phyloP scores from a whole-genome alignment of 1,140 invertebrate species.

The Neuroterus valhalla region DNA sequence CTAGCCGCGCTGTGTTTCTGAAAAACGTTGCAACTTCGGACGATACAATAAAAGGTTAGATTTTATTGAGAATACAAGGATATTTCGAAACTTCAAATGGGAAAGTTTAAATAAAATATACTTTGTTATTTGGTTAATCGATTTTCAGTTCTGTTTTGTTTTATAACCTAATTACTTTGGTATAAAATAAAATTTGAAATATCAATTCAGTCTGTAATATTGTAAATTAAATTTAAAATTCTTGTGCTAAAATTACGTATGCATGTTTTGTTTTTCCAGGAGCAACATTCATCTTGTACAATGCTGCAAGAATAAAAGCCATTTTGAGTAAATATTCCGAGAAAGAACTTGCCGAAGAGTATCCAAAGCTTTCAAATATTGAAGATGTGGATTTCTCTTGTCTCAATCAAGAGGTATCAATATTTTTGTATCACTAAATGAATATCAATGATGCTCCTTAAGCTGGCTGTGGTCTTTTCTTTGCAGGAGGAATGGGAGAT shows the following conservation, averaged over 20 bases:
- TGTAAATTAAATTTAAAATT: conserved; percentile 11
- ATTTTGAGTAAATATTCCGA: conserved; percentile 78
- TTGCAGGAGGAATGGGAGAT: conserved; percentile 84
- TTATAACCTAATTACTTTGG: no score
- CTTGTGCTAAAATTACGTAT: conserved; percentile 27
- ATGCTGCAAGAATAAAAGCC: conserved; percentile 80
- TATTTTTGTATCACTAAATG: conserved; percentile 28
- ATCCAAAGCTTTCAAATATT: conserved; percentile 76
- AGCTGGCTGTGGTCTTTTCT: conserved; percentile 29
- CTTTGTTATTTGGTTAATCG: no score
- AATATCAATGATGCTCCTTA: neutral
- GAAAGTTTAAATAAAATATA: no score
- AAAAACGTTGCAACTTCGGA: conserved; percentile 57
- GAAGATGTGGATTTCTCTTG: conserved; percentile 77
- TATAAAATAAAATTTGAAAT: neutral
- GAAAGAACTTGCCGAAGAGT: conserved; percentile 72
- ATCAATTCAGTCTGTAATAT: neutral
- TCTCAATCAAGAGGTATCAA: conserved; percentile 78
- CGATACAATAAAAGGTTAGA: conserved; percentile 35
- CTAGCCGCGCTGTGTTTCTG: conserved; percentile 73
- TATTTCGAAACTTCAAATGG: no score
- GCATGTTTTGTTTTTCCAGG: conserved; percentile 73
- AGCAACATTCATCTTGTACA: conserved; percentile 84
- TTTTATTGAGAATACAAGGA: neutral
- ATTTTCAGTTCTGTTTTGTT: no score